phyloP scores from a whole-genome alignment of 2,888 invertebrate genomes.

The Gnatocerus cornutus region DNA sequence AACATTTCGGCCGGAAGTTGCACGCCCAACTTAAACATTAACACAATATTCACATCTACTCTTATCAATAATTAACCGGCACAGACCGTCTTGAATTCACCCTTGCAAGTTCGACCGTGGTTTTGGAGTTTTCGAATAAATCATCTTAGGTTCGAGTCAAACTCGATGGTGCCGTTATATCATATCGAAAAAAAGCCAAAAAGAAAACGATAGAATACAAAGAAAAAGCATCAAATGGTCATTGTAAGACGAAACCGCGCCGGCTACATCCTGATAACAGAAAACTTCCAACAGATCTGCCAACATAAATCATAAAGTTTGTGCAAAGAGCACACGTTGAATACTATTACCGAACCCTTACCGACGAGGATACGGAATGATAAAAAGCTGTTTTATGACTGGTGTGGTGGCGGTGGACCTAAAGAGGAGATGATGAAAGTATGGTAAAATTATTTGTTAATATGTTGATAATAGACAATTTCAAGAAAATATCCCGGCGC shows the following conservation, averaged over 20 bases:
- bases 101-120: constrained; percentile 15
- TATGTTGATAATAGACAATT: no score
- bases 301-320: constrained; percentile 68
- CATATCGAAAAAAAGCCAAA: constrained; percentile 59
- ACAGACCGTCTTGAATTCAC: constrained; percentile 37
- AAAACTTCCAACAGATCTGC: constrained; percentile 66
- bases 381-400: constrained; percentile 49
- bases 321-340: constrained; percentile 54
- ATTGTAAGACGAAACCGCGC: constrained; percentile 63
- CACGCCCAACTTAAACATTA: constrained; percentile 47
- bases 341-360: constrained; percentile 53
- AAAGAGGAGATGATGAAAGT: constrained; percentile 47
- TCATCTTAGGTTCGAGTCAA: constrained; percentile 27
- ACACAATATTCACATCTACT: constrained; percentile 46
- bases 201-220: constrained; percentile 59
- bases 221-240: constrained; percentile 67
- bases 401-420: constrained; percentile 26
- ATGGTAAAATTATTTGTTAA: no score
- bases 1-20: constrained; percentile 29
- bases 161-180: constrained; percentile 48
- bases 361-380: constrained; percentile 45
- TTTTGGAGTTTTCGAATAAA: constrained; percentile 40
- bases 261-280: constrained; percentile 64
- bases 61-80: constrained; percentile 47
- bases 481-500: constrained; percentile 5